Base-by-base conservation (phyloP, 2,797 vertebrate species). In the Jordanella pulchra region DNA sequence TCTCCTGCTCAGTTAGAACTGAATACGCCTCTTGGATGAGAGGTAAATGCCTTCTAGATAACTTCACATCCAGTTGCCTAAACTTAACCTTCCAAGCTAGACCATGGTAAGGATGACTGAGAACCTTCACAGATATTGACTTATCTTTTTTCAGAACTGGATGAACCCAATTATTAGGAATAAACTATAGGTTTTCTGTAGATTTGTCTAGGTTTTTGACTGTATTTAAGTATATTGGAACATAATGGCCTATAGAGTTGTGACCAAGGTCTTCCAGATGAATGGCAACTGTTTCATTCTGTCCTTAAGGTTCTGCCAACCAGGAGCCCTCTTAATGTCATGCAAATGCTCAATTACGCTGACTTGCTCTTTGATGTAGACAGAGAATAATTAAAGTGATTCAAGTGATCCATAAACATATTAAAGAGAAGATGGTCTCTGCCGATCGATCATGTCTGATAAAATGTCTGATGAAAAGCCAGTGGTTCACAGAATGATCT, bases 301-400 rank as follows among this genome's bases (percentile, higher is more conserved):
- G 72, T 60, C 72, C 55, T 47, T 50, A 80, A 77, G 47, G 50
- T 45, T 42, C 69, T 86, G 80, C 78, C 80, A 83, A 76, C 75
- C 75, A 67, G 35, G 55, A 78, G 72, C 71, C 51, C 47, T 76
- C 73, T 87, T 67, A 73, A 90, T 86, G 88, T 84, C 70, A 91
- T 91, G 85, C 89, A 89, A 91, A 91, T 85, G 86, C 76, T 82
- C 65, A 66, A 80, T 77, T 53, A 60, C 75, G 83, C 83, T 87
- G 84, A 81, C 79, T 87, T 74, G 84, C 85, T 82, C 71, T 87
- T 85, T 86, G 81, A 88, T 84, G 76, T 81, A 77, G 69, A 69
- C 75, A 72, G 45, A 71, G 89, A 87, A 91, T 91, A 89, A 91
- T 92, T 88, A 89, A 89, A 87, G 81, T 70, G 82, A 86, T 80